Evolutionary conservation across 1,140 invertebrate species (phyloP).

Genomic region (Zaprionus vittiger): DNA sequence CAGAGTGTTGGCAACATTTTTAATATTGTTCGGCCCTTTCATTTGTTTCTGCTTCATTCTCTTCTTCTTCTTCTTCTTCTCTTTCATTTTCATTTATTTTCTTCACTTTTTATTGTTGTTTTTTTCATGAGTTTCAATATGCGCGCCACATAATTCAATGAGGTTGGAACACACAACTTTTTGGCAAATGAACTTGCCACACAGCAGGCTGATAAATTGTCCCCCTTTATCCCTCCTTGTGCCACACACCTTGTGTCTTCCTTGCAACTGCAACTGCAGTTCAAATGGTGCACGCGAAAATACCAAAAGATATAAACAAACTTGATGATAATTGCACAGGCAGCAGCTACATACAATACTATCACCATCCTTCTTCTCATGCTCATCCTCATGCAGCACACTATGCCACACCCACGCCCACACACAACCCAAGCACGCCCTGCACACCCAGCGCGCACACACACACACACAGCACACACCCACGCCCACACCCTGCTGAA

Average conservation of each 20-base stretch:
- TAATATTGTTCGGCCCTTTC: slow-evolving; percentile 44
- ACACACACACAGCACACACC: slow-evolving; percentile 25
- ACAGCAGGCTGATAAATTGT: slow-evolving; percentile 32
- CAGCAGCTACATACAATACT: neutral
- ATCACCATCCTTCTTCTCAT: neutral
- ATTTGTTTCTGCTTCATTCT: slow-evolving; percentile 15
- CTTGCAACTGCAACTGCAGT: slow-evolving; percentile 28
- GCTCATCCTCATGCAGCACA: slow-evolving; percentile 3
- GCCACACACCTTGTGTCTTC: neutral
- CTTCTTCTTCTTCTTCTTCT: neutral
- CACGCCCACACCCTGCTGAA: slow-evolving; percentile 35
- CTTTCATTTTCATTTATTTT: neutral
- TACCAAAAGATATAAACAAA: slow-evolving; percentile 46
- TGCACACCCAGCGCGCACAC: slow-evolving; percentile 8
- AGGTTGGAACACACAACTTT: slow-evolving; percentile 22
- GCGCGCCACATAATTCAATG: slow-evolving; percentile 49
- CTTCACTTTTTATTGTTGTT: slow-evolving; percentile 3
- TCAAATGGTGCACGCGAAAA: slow-evolving; percentile 48
- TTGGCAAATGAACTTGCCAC: slow-evolving; percentile 30
- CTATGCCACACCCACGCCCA: slow-evolving; percentile 53
- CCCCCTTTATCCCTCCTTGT: neutral
- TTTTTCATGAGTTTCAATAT: slow-evolving; percentile 36
- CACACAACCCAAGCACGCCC: slow-evolving; percentile 20
- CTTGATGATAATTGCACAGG: slow-evolving; percentile 40
- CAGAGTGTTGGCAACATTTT: slow-evolving; percentile 27